Evolutionary conservation across 2,797 vertebrate species (phyloP).

Genomic region (Phylloscopus collybita): DNA sequence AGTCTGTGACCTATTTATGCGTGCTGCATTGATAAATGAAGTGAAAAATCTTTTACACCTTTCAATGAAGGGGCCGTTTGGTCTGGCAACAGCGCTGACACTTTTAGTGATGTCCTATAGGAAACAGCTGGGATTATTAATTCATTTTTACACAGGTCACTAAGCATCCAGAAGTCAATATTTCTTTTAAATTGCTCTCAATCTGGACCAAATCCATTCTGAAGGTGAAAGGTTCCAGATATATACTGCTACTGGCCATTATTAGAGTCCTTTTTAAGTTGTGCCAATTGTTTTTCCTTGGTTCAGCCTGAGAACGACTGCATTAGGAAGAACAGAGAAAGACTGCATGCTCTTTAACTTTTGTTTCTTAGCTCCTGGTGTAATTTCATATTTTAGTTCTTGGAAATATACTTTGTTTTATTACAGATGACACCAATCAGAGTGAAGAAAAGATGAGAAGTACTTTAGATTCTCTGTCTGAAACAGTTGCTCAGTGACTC

Average conservation of each 20-base stretch:
- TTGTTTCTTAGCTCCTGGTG: neutral
- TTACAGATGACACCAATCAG: neutral
- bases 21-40: constrained; percentile 37
- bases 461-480: constrained; percentile 20
- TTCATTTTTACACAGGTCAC: constrained; percentile 62
- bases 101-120: constrained; percentile 39
- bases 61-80: neutral
- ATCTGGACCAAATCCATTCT: constrained; percentile 47
- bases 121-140: constrained; percentile 61
- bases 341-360: neutral
- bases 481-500: constrained; percentile 49
- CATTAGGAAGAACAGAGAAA: neutral
- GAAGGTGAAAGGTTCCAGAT: constrained; percentile 59
- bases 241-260: constrained; percentile 26
- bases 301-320: neutral
- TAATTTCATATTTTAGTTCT: neutral
- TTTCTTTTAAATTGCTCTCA: constrained; percentile 65
- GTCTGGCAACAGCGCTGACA: constrained; percentile 44
- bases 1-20: constrained; percentile 34
- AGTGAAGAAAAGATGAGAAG: neutral
- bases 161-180: constrained; percentile 61
- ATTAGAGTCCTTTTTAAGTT: constrained; percentile 26
- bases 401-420: constrained; percentile 25
- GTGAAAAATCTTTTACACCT: constrained; percentile 59
- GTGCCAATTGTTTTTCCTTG: constrained; percentile 17